These are phyloP conservation scores for Patella caerulea DNA, from an alignment of 2,888 invertebrate genomes.

Conservation along the genomic window DNA sequence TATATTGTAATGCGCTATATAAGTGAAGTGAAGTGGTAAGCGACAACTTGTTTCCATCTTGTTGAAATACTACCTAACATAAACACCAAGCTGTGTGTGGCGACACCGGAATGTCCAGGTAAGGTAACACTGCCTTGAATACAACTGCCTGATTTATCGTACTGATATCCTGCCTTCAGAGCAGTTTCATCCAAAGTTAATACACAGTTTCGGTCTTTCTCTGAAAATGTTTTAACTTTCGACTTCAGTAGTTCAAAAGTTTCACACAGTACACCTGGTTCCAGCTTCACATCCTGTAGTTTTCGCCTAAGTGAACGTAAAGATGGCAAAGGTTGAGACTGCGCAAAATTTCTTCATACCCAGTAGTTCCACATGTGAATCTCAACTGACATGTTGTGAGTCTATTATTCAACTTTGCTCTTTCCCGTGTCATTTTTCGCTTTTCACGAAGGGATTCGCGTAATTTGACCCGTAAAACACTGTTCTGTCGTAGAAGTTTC, in stretches of 20 bases:
- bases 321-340: slow-evolving; percentile 4
- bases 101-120: too few species aligned
- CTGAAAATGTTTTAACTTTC: neutral
- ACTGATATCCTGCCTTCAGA: slow-evolving; percentile 8
- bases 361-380: slow-evolving; percentile 1
- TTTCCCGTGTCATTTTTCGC: too few species aligned
- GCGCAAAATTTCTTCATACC: neutral
- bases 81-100: too few species aligned
- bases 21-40: too few species aligned
- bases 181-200: slow-evolving; percentile 8
- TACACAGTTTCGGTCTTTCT: neutral
- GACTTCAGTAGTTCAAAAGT: neutral
- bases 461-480: too few species aligned
- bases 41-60: too few species aligned
- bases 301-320: neutral
- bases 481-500: too few species aligned
- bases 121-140: neutral
- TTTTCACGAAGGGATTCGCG: too few species aligned
- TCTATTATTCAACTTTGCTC: neutral
- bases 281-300: neutral
- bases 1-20: too few species aligned
- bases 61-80: too few species aligned
- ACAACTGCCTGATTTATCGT: neutral
- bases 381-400: neutral
- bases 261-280: neutral